Evolutionary conservation across 2,888 invertebrate species (phyloP).

Genomic region (Molanna angustata): DNA sequence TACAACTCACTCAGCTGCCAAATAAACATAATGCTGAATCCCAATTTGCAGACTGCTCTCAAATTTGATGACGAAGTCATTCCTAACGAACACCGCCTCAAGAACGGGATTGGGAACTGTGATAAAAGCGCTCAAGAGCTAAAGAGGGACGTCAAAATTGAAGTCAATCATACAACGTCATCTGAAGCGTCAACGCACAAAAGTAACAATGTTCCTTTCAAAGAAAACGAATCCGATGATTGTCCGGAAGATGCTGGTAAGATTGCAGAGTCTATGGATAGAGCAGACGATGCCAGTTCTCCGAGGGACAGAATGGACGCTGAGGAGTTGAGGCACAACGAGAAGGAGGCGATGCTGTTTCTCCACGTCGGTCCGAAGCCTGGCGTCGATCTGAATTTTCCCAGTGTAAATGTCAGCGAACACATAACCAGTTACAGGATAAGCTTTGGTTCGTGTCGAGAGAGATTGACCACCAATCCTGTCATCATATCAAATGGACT

Average conservation of each 20-base stretch:
- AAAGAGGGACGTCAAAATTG: conserved; percentile 6
- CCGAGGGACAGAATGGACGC: no score
- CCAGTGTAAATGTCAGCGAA: conserved; percentile 71
- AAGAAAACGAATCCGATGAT: conserved; percentile 4
- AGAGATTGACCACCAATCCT: conserved; percentile 61
- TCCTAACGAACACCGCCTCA: no score
- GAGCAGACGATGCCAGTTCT: conserved; percentile 3
- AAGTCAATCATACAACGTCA: no score
- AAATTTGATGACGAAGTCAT: no score
- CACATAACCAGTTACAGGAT: conserved; percentile 75
- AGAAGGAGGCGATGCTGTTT: conserved; percentile 13
- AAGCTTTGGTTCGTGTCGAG: conserved; percentile 73
- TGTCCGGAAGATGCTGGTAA: not conserved
- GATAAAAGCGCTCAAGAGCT: conserved; percentile 12
- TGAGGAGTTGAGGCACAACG: no score
- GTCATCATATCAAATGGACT: conserved; percentile 42
- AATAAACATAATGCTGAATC: conserved; percentile 18
- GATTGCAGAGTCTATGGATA: not conserved
- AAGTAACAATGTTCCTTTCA: no score
- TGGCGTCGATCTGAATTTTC: conserved; percentile 64
- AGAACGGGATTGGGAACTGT: no score
- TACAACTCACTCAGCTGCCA: conserved; percentile 24
- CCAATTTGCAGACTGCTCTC: conserved; percentile 11
- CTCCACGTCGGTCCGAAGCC: conserved; percentile 39
- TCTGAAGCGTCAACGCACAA: no score